These are phyloP conservation scores for Zoanthus sansibaricus DNA, from an alignment of 92 coral and sea anemone species.

Conservation along the genomic window DNA sequence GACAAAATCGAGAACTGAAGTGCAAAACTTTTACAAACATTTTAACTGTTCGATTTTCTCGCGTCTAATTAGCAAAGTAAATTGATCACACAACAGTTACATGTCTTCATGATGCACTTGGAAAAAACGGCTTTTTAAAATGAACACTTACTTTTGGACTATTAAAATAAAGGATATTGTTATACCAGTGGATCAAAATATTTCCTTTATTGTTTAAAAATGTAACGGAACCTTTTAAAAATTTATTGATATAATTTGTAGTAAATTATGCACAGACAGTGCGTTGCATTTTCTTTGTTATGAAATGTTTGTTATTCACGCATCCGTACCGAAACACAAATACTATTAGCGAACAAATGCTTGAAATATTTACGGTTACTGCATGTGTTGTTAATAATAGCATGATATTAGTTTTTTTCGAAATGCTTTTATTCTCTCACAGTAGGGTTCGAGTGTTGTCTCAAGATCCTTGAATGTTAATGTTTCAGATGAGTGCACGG, in stretches of 20 bases:
- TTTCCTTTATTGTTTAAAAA: neutral
- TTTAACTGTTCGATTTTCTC: neutral
- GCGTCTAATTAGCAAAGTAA: slow-evolving; percentile 28
- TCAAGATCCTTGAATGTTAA: neutral
- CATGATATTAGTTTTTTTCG: neutral
- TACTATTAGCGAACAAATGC: neutral
- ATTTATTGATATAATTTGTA: neutral
- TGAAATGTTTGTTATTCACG: neutral
- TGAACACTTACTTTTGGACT: neutral
- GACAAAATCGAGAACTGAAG: neutral
- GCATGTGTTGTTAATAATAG: neutral
- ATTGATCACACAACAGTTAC: neutral
- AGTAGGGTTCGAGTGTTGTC: slow-evolving; percentile 2
- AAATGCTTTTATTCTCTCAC: slow-evolving; percentile 11
- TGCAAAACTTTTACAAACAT: slow-evolving; percentile 13
- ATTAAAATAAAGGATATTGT: neutral
- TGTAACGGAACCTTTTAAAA: no score
- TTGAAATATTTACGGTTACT: neutral
- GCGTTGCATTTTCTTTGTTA: neutral
- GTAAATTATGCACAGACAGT: slow-evolving; percentile 18
- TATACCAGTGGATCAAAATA: neutral
- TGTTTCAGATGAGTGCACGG: neutral
- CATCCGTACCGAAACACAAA: neutral
- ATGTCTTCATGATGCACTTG: neutral
- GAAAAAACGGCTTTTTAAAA: neutral